A percentile compares a stretch with the other conserved stretches of the same genome.
Conservation (phyloP, 2,113 vertebrate genomes). For the Heterotilapia buettikoferi region DNA sequence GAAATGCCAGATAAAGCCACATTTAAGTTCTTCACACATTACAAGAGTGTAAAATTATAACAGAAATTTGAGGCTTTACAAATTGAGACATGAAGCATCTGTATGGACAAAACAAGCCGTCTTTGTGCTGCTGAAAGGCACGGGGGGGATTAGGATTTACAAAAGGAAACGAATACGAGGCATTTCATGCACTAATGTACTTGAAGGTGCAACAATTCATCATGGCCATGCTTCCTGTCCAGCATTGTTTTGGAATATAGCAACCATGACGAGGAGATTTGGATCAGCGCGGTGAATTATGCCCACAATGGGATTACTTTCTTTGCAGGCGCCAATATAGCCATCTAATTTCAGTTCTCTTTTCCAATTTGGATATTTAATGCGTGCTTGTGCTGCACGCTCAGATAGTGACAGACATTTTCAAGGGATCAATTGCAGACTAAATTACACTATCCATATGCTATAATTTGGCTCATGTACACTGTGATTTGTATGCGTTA, state of each 20-base stretch:
- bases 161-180: slow-evolving; percentile 4
- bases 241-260: slow-evolving; percentile 8
- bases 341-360: neutral
- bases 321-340: neutral
- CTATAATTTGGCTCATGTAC: neutral
- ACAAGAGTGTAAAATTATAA: neutral
- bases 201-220: slow-evolving; percentile 22
- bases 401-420: neutral
- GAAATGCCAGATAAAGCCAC: neutral
- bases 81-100: slow-evolving; percentile 11
- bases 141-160: slow-evolving; percentile 5
- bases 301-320: slow-evolving; percentile 19
- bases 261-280: slow-evolving; percentile 2
- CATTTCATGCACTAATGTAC: slow-evolving; percentile 19
- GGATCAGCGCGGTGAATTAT: slow-evolving; percentile 2
- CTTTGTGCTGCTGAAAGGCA: slow-evolving; percentile 4
- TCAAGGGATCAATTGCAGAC: neutral
- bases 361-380: neutral
- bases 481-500: neutral
- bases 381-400: neutral
- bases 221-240: neutral
- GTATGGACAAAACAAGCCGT: neutral
- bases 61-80: neutral
- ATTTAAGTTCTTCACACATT: slow-evolving; percentile 10
- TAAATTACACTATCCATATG: neutral